phyloP scores from a whole-genome alignment of 2,113 vertebrate species.

The Phylloscopus trochiloides region DNA sequence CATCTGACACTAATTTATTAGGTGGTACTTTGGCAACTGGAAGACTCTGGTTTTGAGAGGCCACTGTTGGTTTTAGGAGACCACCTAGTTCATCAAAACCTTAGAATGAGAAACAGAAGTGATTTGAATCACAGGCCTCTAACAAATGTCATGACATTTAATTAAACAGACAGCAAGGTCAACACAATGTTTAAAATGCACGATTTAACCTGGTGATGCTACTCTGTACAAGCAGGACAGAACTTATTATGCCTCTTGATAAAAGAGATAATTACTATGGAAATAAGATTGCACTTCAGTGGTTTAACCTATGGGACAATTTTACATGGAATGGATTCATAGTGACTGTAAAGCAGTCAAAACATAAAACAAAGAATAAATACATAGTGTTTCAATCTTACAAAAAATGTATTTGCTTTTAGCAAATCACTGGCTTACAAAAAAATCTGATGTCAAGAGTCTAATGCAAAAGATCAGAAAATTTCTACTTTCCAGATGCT shows the following conservation, averaged over 20 bases:
- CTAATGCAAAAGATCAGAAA: neutral
- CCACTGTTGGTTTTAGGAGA: constrained; percentile 93
- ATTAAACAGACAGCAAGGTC: neutral
- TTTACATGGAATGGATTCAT: neutral
- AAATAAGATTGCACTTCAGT: neutral
- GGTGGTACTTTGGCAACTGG: constrained; percentile 80
- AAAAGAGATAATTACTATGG: neutral
- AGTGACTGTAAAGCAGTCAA: neutral
- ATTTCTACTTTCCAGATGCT: neutral
- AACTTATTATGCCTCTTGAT: neutral
- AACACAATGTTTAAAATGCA: neutral
- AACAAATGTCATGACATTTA: neutral
- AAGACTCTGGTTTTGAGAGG: constrained; percentile 86
- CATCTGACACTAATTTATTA: constrained; percentile 90
- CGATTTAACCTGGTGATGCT: neutral
- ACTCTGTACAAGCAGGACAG: neutral
- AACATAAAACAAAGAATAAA: neutral
- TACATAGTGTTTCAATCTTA: neutral
- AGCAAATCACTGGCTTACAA: neutral
- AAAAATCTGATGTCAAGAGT: neutral
- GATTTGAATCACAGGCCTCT: neutral
- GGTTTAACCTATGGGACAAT: neutral
- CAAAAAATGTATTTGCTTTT: neutral
- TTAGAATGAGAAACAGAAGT: constrained; percentile 67
- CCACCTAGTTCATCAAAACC: constrained; percentile 91